Conservation (phyloP, 2,797 vertebrate species). For the Falco columbarius region DNA sequence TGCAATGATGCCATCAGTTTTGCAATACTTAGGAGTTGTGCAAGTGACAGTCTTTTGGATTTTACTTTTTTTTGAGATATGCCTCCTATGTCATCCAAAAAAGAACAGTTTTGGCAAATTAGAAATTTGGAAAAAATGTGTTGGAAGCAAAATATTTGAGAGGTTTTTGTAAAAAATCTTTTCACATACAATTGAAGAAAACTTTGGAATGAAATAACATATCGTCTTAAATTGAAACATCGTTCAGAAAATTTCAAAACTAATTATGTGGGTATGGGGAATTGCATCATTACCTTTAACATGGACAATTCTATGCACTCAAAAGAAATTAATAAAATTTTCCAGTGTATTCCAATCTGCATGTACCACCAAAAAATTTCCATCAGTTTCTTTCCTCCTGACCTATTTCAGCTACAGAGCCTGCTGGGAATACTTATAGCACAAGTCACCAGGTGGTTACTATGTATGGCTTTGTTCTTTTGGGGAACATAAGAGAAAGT, state of each 20-base stretch:
- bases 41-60: background rate
- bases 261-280: background rate
- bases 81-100: background rate
- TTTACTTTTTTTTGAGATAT: background rate
- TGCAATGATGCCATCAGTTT: background rate
- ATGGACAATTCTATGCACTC: background rate
- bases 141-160: background rate
- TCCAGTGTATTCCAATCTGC: background rate
- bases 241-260: background rate
- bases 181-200: background rate
- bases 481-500: background rate
- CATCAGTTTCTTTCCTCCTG: background rate
- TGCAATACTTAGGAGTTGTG: background rate
- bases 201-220: background rate
- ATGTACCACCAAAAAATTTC: background rate
- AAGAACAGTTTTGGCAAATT: background rate
- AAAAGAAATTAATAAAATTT: background rate
- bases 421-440: background rate
- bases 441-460: background rate
- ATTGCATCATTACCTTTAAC: background rate
- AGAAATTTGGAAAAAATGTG: background rate
- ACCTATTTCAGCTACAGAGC: background rate
- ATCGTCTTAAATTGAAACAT: background rate
- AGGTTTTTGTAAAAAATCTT: background rate
- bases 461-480: background rate